Percentiles rank a stretch among this genome's conserved stretches.
These are phyloP conservation scores for Diorhabda carinulata DNA, from an alignment of 1,140 invertebrate species.

Conservation along the genomic window DNA sequence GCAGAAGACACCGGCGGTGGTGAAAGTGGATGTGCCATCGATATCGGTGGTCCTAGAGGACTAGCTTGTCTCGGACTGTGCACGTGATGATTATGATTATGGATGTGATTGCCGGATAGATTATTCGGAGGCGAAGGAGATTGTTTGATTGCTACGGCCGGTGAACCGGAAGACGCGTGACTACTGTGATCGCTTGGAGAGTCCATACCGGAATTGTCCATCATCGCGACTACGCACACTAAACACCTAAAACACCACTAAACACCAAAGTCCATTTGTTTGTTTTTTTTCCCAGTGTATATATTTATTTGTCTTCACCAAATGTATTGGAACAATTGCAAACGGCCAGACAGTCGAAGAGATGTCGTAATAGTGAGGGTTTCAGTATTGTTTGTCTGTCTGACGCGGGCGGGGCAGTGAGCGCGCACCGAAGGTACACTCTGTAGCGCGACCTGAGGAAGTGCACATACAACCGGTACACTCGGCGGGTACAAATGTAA, in stretches of 20 bases:
- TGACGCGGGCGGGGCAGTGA: slow-evolving; percentile 44
- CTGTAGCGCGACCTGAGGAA: slow-evolving; percentile 47
- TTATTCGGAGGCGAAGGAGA: slow-evolving; percentile 53
- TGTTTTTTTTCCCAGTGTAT: background rate
- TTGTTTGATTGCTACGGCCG: slow-evolving; percentile 48
- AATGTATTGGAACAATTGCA: slow-evolving; percentile 24
- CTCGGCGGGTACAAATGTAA: slow-evolving; percentile 61
- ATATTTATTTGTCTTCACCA: background rate
- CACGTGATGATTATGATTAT: slow-evolving; percentile 42
- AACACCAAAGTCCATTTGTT: slow-evolving; percentile 38
- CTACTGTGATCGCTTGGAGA: slow-evolving; percentile 64
- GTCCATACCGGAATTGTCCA: slow-evolving; percentile 59
- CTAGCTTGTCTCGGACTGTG: slow-evolving; percentile 43
- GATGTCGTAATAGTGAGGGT: slow-evolving; percentile 39
- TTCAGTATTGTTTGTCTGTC: slow-evolving; percentile 44
- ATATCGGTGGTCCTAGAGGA: slow-evolving; percentile 49
- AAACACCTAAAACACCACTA: slow-evolving; percentile 18
- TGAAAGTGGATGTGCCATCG: slow-evolving; percentile 53
- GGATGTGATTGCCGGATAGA: slow-evolving; percentile 47
- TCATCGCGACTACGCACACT: slow-evolving; percentile 29
- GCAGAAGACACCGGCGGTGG: slow-evolving; percentile 58
- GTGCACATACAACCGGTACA: slow-evolving; percentile 55
- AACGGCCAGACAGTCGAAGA: slow-evolving; percentile 37
- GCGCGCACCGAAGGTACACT: slow-evolving; percentile 47
- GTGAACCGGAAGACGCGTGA: slow-evolving; percentile 54